Evolutionary conservation across 2,113 vertebrate genomes (phyloP).

Genomic region (Campylomormyrus tamandua): DNA sequence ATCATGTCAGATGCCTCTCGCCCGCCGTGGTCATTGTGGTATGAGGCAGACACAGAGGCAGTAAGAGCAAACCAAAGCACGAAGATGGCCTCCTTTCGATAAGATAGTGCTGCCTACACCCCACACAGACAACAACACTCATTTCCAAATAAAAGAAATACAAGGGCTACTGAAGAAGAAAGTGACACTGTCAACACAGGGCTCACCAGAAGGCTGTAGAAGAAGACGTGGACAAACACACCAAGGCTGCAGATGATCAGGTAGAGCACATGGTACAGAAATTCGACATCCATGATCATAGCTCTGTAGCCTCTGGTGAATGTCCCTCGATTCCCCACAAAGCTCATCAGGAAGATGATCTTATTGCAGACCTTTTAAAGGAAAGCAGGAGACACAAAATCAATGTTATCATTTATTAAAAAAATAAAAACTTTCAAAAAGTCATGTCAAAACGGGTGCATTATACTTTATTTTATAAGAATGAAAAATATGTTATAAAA

Average conservation of each 20-base stretch:
- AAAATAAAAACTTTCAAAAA: neutral
- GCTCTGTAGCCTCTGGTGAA: slow-evolving; percentile 91
- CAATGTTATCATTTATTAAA: neutral
- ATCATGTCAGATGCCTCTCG: neutral
- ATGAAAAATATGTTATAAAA: too few relatives aligned
- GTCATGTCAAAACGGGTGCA: neutral
- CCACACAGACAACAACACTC: neutral
- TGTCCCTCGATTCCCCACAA: slow-evolving; percentile 92
- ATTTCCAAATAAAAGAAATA: neutral
- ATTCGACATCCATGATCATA: slow-evolving; percentile 94
- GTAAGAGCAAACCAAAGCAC: neutral
- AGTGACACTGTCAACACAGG: neutral
- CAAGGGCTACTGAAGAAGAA: neutral
- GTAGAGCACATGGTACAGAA: slow-evolving; percentile 92
- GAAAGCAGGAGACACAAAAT: neutral
- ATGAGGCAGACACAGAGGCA: neutral
- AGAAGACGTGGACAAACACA: slow-evolving; percentile 95
- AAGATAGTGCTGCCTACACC: neutral
- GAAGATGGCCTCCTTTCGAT: neutral
- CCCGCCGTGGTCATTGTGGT: neutral
- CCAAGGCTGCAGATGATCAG: slow-evolving; percentile 90
- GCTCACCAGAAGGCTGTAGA: slow-evolving; percentile 91
- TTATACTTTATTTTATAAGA: neutral
- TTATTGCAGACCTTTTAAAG: slow-evolving; percentile 82
- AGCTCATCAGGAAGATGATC: slow-evolving; percentile 95